Percentiles rank a stretch among this genome's conserved stretches.
These are phyloP conservation scores for Forbesichthys agassizii DNA, from an alignment of 2,113 vertebrate species.

Conservation along the genomic window DNA sequence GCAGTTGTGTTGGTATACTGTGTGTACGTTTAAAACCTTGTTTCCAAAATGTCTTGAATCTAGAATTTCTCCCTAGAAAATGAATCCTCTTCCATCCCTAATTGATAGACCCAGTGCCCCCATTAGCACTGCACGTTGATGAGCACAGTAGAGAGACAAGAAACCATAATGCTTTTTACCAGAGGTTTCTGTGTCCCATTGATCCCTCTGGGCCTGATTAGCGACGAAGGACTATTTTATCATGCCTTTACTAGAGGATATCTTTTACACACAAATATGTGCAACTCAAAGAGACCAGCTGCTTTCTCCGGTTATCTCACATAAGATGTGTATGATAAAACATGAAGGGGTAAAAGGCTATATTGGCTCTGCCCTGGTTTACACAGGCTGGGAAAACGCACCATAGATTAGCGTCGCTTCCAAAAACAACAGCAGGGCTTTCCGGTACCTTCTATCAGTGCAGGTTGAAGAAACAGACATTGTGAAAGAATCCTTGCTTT, in stretches of 20 bases:
- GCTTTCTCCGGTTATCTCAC: conserved; percentile 22
- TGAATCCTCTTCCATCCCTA: not conserved
- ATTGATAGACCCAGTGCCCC: not conserved
- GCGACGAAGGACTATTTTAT: conserved; percentile 41
- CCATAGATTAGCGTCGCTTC: conserved; percentile 39
- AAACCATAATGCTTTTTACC: conserved; percentile 13
- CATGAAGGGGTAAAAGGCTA: conserved; percentile 9
- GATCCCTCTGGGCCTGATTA: conserved; percentile 28
- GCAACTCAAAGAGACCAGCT: conserved; percentile 26
- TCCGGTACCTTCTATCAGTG: conserved; percentile 16
- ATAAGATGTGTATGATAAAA: conserved; percentile 18
- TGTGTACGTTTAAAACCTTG: too few relatives aligned
- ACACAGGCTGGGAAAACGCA: conserved; percentile 17
- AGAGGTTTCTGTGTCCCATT: conserved; percentile 26
- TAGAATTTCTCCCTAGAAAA: not conserved
- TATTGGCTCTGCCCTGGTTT: conserved; percentile 15
- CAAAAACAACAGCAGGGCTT: conserved; percentile 41
- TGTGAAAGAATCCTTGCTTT: too few relatives aligned
- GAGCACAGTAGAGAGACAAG: conserved; percentile 39
- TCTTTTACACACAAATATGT: conserved; percentile 23
- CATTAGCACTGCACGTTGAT: conserved; percentile 19
- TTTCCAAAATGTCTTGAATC: not conserved
- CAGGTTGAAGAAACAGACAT: not conserved
- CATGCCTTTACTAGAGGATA: conserved; percentile 26
- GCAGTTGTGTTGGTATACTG: too few relatives aligned